phyloP scores from a whole-genome alignment of 2,797 vertebrate species.

The Gallinago nigripennis region DNA sequence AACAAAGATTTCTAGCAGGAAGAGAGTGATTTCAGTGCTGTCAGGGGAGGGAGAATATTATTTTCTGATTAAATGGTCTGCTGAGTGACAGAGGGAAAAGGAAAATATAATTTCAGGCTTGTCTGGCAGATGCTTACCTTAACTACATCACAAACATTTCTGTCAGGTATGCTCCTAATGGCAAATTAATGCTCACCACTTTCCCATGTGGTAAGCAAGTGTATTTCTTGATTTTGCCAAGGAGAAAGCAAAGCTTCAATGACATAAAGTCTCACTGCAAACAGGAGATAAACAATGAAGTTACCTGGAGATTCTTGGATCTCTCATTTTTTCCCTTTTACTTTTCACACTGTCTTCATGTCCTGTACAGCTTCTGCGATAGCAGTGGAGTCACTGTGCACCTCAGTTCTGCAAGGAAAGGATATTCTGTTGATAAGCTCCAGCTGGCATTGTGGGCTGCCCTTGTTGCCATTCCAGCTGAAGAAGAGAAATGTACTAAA shows the following conservation, averaged over 20 bases:
- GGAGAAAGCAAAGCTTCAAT: not conserved
- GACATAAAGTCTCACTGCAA: not conserved
- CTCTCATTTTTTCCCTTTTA: not conserved
- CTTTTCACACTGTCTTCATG: not conserved
- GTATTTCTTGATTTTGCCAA: not conserved
- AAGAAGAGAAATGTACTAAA: not conserved
- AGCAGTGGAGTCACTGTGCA: not conserved
- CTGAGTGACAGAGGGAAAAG: not conserved
- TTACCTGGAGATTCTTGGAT: not conserved
- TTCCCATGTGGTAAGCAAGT: not conserved
- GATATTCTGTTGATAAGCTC: not conserved
- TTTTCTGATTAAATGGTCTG: not conserved
- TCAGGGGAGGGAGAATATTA: not conserved
- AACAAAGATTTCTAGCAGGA: not conserved
- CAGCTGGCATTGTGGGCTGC: not conserved
- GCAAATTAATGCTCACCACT: not conserved
- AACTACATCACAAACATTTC: not conserved
- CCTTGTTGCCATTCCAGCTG: not conserved
- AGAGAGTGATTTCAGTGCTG: not conserved
- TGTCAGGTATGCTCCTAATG: not conserved
- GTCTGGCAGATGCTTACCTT: slow-evolving; percentile 4
- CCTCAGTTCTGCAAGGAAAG: not conserved
- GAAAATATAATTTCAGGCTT: not conserved
- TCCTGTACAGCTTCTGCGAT: not conserved
- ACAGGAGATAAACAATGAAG: not conserved